A percentile compares a stretch with the other conserved stretches of the same genome.
Conservation (phyloP, 2,113 vertebrate genomes). For the Nanorana parkeri region DNA sequence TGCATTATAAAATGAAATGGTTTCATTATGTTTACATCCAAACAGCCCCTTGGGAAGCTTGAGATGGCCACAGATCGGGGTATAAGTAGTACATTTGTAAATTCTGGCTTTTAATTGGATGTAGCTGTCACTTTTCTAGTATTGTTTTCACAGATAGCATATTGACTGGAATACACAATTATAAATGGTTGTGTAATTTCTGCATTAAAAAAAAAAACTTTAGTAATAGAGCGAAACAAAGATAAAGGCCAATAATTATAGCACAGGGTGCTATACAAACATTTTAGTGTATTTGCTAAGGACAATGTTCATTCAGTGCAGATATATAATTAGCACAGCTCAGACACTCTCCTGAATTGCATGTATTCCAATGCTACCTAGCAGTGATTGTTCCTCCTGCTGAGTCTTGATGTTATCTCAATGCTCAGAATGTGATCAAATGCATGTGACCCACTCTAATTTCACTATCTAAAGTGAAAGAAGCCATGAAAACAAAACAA, state of each 20-base stretch:
- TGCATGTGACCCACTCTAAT: constrained; percentile 3
- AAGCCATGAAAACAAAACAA: constrained; percentile 28
- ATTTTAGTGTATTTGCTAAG: constrained; percentile 59
- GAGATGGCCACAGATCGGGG: constrained; percentile 29
- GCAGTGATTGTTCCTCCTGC: constrained; percentile 65
- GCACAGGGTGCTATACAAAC: constrained; percentile 58
- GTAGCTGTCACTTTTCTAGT: constrained; percentile 16
- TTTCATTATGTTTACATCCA: constrained; percentile 54
- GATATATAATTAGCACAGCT: constrained; percentile 57
- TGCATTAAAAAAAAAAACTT: constrained; percentile 3
- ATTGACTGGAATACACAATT: constrained; percentile 6
- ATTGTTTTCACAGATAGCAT: constrained; percentile 11
- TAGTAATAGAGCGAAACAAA: constrained; percentile 5
- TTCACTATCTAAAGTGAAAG: not conserved
- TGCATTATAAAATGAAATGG: constrained; percentile 26
- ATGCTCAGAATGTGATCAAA: not conserved
- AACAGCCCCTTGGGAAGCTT: constrained; percentile 34
- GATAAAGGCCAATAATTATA: constrained; percentile 15
- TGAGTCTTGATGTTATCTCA: constrained; percentile 57
- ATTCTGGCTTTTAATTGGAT: constrained; percentile 32
- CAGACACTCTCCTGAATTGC: constrained; percentile 62
- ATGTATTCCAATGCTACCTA: constrained; percentile 63
- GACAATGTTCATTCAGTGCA: constrained; percentile 52
- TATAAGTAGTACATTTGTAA: constrained; percentile 25
- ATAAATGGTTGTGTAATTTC: constrained; percentile 2